Evolutionary conservation across 2,888 invertebrate species (phyloP).

Genomic region (Amphipoea oculea): DNA sequence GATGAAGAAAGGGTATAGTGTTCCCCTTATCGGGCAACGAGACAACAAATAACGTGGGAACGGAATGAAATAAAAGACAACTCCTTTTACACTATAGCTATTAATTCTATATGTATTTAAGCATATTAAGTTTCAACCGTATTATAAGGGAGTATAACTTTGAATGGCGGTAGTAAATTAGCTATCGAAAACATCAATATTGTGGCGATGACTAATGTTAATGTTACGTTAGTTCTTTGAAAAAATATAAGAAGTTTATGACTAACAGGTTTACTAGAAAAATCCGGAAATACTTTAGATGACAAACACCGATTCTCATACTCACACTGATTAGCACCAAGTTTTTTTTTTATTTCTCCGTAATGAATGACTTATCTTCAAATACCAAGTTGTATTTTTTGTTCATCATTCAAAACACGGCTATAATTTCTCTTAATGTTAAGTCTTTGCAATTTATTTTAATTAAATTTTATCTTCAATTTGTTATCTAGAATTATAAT

Average conservation of each 20-base stretch:
- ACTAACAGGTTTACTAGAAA: slow-evolving; percentile 64
- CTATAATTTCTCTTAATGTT: slow-evolving; percentile 36
- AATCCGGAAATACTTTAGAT: slow-evolving; percentile 68
- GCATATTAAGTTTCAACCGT: slow-evolving; percentile 48
- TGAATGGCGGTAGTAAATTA: slow-evolving; percentile 48
- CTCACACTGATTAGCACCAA: slow-evolving; percentile 50
- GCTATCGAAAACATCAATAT: slow-evolving; percentile 49
- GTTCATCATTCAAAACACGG: slow-evolving; percentile 18
- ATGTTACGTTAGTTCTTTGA: slow-evolving; percentile 59
- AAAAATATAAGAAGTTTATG: slow-evolving; percentile 55
- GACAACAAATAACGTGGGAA: slow-evolving; percentile 90
- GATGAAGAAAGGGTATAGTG: slow-evolving; percentile 88
- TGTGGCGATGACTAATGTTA: slow-evolving; percentile 65
- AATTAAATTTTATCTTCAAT: slow-evolving; percentile 37
- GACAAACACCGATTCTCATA: slow-evolving; percentile 57
- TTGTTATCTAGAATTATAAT: slow-evolving; percentile 27
- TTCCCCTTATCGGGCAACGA: slow-evolving; percentile 88
- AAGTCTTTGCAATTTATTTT: slow-evolving; percentile 35
- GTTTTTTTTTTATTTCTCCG: slow-evolving; percentile 45
- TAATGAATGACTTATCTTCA: slow-evolving; percentile 41
- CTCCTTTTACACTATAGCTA: slow-evolving; percentile 82
- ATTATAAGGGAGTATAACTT: slow-evolving; percentile 51
- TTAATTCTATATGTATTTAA: slow-evolving; percentile 76
- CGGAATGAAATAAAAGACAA: slow-evolving; percentile 85
- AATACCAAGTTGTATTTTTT: slow-evolving; percentile 44